These are phyloP conservation scores for Phylloscopus trochilus DNA, from an alignment of 2,113 vertebrate genomes.

Conservation along the genomic window DNA sequence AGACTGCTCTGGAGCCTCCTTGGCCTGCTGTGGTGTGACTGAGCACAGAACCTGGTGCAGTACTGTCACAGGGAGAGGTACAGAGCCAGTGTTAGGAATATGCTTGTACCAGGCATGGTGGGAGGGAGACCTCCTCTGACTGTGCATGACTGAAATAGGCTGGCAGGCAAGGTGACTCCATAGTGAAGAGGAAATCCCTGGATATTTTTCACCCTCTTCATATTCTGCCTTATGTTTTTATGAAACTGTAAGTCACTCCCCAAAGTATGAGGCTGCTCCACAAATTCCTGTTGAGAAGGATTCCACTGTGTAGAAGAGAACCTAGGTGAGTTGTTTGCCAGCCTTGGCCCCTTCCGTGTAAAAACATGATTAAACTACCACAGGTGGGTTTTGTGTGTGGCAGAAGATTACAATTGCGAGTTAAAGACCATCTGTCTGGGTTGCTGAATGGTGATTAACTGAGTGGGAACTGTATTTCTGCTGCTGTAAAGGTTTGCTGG, in stretches of 20 bases:
- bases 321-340: not conserved
- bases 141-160: not conserved
- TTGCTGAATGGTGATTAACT: not conserved
- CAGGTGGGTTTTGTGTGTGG: not conserved
- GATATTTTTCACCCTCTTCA: not conserved
- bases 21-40: not conserved
- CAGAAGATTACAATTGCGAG: not conserved
- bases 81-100: not conserved
- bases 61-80: not conserved
- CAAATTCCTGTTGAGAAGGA: not conserved
- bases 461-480: not conserved
- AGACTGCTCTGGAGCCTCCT: not conserved
- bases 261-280: not conserved
- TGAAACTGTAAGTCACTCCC: not conserved
- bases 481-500: not conserved
- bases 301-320: not conserved
- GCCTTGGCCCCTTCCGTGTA: not conserved
- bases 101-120: fast-evolving
- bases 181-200: not conserved
- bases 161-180: not conserved
- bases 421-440: not conserved
- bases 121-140: not conserved
- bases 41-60: not conserved
- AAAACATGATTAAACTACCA: not conserved
- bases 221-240: not conserved